A percentile compares a stretch with the other conserved stretches of the same genome.
These are phyloP conservation scores for Charaxes varanes DNA, from an alignment of 1,140 invertebrate genomes.

Conservation along the genomic window DNA sequence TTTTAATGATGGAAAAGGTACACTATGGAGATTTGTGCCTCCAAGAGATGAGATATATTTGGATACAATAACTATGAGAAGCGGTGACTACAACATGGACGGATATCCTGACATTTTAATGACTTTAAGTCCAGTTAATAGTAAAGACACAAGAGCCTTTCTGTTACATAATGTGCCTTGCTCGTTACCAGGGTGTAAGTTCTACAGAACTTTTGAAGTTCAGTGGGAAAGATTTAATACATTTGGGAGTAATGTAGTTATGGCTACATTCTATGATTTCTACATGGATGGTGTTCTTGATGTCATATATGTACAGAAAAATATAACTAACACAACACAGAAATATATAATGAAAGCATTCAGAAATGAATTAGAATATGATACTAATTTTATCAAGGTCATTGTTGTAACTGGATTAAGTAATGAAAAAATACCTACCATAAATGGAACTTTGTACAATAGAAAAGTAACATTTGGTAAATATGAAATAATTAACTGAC, in stretches of 20 bases:
- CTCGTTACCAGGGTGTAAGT: constrained; percentile 72
- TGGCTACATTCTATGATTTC: constrained; percentile 95
- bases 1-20: constrained; percentile 80
- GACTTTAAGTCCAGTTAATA: constrained; percentile 77
- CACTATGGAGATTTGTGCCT: constrained; percentile 80
- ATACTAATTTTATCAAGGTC: constrained; percentile 96
- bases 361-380: constrained; percentile 92
- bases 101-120: constrained; percentile 94
- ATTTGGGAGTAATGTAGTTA: constrained; percentile 82
- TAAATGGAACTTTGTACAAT: constrained; percentile 81
- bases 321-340: constrained; percentile 55
- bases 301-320: constrained; percentile 83
- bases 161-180: constrained; percentile 87
- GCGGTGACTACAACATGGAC: constrained; percentile 96
- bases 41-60: constrained; percentile 76
- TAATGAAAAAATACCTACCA: constrained; percentile 81
- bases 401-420: constrained; percentile 91
- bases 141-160: constrained; percentile 78
- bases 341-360: constrained; percentile 81
- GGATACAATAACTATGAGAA: constrained; percentile 86
- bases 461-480: constrained; percentile 86
- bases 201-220: constrained; percentile 84
- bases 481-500: too few species aligned
- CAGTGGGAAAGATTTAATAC: constrained; percentile 82
- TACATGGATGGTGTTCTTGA: constrained; percentile 89